phyloP scores from a whole-genome alignment of 2,113 vertebrate genomes.

The Leptobrachium leishanense region DNA sequence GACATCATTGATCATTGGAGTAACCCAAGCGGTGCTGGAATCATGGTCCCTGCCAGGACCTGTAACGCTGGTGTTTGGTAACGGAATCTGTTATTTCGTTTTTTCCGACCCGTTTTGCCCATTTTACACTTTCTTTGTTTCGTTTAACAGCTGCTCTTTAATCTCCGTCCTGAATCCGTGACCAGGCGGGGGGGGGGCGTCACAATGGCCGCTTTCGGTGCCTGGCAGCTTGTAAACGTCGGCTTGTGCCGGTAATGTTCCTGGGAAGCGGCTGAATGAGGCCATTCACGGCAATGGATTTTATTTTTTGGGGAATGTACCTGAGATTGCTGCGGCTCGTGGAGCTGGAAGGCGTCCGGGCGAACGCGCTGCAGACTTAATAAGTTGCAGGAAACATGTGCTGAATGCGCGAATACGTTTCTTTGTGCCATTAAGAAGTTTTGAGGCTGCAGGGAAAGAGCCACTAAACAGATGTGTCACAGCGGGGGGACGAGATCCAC shows the following conservation, averaged over 20 bases:
- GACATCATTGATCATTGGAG: too few relatives aligned
- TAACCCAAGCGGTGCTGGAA: too few relatives aligned
- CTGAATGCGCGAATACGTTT: background rate
- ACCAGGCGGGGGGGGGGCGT: too few relatives aligned
- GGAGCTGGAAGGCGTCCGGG: background rate
- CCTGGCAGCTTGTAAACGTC: background rate
- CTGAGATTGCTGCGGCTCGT: background rate
- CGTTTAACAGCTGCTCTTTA: too few relatives aligned
- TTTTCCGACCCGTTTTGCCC: too few relatives aligned
- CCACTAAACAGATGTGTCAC: constrained; percentile 44
- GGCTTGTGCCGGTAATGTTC: background rate
- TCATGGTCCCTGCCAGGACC: too few relatives aligned
- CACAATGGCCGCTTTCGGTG: too few relatives aligned
- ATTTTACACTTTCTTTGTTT: too few relatives aligned
- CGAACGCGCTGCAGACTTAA: constrained; percentile 30
- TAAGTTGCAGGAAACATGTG: constrained; percentile 32
- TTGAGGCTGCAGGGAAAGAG: constrained; percentile 29
- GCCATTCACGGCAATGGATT: background rate
- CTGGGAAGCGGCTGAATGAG: background rate
- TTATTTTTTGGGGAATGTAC: background rate
- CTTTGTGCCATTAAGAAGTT: constrained; percentile 41
- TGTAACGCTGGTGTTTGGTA: too few relatives aligned
- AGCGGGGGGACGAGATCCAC: constrained; percentile 39
- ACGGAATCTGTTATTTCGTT: too few relatives aligned
- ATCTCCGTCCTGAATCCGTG: too few relatives aligned